Percentiles rank a stretch among this genome's conserved stretches.
Evolutionary conservation across 92 coral and sea anemone species (phyloP).

Genomic region (Epizoanthus fatuus): DNA sequence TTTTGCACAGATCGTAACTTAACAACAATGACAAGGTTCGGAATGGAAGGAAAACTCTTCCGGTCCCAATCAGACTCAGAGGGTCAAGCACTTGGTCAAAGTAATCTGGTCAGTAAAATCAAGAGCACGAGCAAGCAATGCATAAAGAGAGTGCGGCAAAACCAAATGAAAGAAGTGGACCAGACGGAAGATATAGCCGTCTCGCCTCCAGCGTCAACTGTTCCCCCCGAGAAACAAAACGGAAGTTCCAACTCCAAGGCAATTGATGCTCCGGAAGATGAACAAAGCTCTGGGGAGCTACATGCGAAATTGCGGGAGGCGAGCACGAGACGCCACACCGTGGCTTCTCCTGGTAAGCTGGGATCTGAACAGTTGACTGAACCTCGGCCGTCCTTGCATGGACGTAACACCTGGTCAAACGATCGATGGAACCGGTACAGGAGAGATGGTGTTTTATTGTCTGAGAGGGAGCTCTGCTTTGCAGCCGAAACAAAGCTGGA

Average conservation of each 20-base stretch:
- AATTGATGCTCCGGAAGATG: neutral
- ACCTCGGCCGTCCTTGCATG: neutral
- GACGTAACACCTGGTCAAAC: slow-evolving; percentile 35
- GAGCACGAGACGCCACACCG: neutral
- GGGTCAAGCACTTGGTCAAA: slow-evolving; percentile 9
- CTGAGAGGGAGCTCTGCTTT: slow-evolving; percentile 3
- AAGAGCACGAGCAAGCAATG: neutral
- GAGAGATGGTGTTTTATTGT: slow-evolving; percentile 20
- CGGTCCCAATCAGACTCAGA: slow-evolving; percentile 11
- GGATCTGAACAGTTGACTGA: neutral
- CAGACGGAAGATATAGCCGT: neutral
- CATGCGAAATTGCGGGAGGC: slow-evolving; percentile 7
- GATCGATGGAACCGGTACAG: slow-evolving; percentile 19
- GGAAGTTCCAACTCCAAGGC: neutral
- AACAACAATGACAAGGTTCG: slow-evolving; percentile 9
- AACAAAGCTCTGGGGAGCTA: neutral
- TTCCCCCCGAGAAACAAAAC: neutral
- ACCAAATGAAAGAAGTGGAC: neutral
- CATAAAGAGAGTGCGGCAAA: neutral
- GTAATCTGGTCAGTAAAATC: slow-evolving; percentile 8
- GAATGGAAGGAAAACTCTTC: slow-evolving; percentile 8
- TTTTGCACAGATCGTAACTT: neutral
- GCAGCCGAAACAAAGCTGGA: slow-evolving; percentile 35
- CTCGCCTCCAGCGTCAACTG: neutral
- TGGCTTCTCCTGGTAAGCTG: neutral